Evolutionary conservation across 2,797 vertebrate genomes (phyloP).

Genomic region (Sternotherus odoratus): DNA sequence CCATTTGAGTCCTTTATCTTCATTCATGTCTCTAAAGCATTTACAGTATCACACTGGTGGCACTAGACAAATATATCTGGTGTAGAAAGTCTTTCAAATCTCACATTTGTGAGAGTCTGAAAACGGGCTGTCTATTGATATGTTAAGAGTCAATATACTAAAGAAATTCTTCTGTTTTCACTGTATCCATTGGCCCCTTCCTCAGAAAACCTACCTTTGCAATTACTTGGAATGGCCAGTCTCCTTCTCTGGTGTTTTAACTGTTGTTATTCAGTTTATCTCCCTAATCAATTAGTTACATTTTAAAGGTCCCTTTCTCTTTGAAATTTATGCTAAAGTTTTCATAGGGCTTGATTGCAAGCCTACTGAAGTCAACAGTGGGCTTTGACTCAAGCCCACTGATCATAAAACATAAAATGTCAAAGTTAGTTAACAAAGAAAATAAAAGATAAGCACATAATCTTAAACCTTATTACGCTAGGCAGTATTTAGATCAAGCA

Average conservation of each 20-base stretch:
- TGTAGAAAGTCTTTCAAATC: background rate
- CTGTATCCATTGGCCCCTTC: background rate
- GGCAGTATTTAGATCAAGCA: too few relatives aligned
- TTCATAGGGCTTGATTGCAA: constrained; percentile 29
- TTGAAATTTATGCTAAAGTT: constrained; percentile 4
- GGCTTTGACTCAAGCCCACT: constrained; percentile 47
- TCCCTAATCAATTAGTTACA: background rate
- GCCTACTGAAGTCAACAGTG: constrained; percentile 30
- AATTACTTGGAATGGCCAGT: background rate
- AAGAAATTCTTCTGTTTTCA: background rate
- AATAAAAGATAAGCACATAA: too few relatives aligned
- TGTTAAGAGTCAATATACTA: background rate
- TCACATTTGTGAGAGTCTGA: background rate
- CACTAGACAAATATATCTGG: background rate
- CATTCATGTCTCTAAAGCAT: background rate
- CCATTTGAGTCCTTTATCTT: background rate
- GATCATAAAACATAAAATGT: constrained; percentile 48
- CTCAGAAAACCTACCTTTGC: background rate
- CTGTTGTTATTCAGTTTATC: background rate
- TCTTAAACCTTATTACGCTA: too few relatives aligned
- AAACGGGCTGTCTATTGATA: background rate
- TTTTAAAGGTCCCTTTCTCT: background rate
- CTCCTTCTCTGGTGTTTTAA: background rate
- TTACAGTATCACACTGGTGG: background rate
- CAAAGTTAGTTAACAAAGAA: too few relatives aligned